Conservation (phyloP, 2,888 invertebrate species). For the Amiota minor region DNA sequence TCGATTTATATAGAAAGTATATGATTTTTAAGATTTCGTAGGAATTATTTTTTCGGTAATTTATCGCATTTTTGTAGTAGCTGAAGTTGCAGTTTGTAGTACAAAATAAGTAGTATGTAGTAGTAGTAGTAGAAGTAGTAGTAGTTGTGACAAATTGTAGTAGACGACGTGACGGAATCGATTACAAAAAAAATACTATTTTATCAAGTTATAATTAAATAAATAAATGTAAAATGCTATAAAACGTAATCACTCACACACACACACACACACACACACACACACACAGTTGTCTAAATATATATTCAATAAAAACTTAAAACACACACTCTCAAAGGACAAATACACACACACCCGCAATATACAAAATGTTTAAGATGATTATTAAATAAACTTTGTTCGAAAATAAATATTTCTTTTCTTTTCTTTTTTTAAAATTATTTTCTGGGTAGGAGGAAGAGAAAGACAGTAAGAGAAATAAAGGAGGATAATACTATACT, state of each 20-base stretch:
- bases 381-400: too few species aligned
- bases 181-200: conserved; percentile 45
- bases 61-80: conserved; percentile 8
- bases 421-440: conserved; percentile 14
- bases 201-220: conserved; percentile 40
- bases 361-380: too few species aligned
- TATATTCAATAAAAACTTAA: too few species aligned
- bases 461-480: conserved; percentile 38
- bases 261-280: not conserved
- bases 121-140: conserved; percentile 12
- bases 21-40: conserved; percentile 27
- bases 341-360: not conserved
- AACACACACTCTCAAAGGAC: conserved; percentile 19
- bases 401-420: conserved; percentile 17
- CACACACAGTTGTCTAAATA: not conserved
- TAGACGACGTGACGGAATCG: conserved; percentile 67
- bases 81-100: conserved; percentile 2
- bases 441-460: conserved; percentile 8
- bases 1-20: conserved; percentile 18
- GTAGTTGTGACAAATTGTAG: conserved; percentile 62
- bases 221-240: conserved; percentile 31
- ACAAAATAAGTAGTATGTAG: not conserved
- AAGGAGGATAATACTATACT: conserved; percentile 32
- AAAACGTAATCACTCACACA: not conserved
- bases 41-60: conserved; percentile 39